Conservation (phyloP, 2,888 invertebrate genomes). For the Machimus rusticus region DNA sequence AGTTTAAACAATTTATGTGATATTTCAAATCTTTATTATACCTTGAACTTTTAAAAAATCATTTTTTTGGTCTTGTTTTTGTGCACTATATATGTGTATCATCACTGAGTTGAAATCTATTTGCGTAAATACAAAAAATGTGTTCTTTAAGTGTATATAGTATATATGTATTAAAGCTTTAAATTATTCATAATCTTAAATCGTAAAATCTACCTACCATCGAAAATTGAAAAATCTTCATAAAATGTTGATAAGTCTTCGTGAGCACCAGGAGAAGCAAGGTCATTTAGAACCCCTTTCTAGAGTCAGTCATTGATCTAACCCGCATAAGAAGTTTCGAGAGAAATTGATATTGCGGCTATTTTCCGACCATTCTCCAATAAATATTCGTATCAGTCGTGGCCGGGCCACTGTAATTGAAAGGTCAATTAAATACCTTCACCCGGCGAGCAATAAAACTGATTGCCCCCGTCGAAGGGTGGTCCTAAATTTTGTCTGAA, state of each 20-base stretch:
- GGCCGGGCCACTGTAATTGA: background rate
- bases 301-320: background rate
- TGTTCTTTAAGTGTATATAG: too few relatives aligned
- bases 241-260: background rate
- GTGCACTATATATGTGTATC: too few relatives aligned
- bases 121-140: too few relatives aligned
- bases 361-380: background rate
- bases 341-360: background rate
- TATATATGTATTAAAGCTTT: too few relatives aligned
- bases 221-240: background rate
- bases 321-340: background rate
- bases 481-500: background rate
- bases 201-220: background rate
- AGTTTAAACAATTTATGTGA: too few relatives aligned
- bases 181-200: background rate
- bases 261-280: background rate
- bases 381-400: background rate
- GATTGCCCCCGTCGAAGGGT: background rate
- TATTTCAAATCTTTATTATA: too few relatives aligned
- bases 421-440: background rate
- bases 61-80: too few relatives aligned
- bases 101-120: too few relatives aligned
- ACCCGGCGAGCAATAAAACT: slow-evolving; percentile 2
- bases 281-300: background rate
- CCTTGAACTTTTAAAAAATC: too few relatives aligned